Evolutionary conservation across 2,113 vertebrate species (phyloP), one percentile per base, ranked within the genome.

Genomic region (Eptesicus fuscus): DNA sequence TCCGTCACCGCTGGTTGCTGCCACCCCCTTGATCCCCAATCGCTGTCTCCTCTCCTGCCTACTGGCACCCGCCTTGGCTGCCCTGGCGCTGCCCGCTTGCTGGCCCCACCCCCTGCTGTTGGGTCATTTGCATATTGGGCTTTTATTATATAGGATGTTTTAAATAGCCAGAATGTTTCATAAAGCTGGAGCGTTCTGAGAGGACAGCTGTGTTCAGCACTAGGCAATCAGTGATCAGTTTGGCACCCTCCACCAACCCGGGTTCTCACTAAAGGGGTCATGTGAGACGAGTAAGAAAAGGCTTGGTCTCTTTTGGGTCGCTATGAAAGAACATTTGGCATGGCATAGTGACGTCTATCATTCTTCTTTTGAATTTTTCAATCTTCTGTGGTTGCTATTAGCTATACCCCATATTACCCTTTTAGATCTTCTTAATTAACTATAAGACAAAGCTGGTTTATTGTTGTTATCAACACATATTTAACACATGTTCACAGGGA

Each of bases 151-250:
- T 56, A 22, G 53, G 53, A 61, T 65, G 82, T 88, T 94, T 96
- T 90, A 87, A 95, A 61, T 92, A 95, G 80, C 56, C 74, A 96
- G 92, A 90, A 83, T 96, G 96, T 94, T 97, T 95, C 97, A 96
- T 83, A 93, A 96, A 96, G 94, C 90, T 87, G 40, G 73, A 91
- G 94, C 76, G 73, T 96, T 92, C 93, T 90, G 97, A 97, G 95
- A 95, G 91, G 49, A 96, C 93, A 96, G 93, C 61, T 97, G 91
- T 97, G 91, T 78, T 80, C 82, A 40, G 94, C 1, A 2, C 83
- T 87, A 95, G 96, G 90, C 97, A 94, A 70, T 4, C 44, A 53
- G 69, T 97, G 97, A 97, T 97, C 97, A 97, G n/a, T 97, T 92
- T 96, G 97, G 97, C 96, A 90, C 69, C 71, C 90, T 97, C 40